Evolutionary conservation across 2,888 invertebrate genomes (phyloP).

Genomic region (Phlogophora meticulosa): DNA sequence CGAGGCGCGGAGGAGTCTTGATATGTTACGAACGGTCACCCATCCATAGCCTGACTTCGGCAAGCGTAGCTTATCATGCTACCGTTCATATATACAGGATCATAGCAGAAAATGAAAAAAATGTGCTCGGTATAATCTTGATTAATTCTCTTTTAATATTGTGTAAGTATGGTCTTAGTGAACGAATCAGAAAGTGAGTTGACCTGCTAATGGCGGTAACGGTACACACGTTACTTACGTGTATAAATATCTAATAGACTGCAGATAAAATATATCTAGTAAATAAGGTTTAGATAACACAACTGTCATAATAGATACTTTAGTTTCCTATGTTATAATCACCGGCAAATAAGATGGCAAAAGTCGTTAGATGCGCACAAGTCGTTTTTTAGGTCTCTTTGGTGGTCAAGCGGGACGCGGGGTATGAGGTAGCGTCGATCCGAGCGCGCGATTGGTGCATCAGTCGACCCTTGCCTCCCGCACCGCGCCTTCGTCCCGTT

Average conservation of each 20-base stretch:
- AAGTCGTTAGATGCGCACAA: no score
- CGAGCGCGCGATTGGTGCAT: no score
- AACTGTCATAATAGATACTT: not conserved
- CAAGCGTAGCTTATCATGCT: no score
- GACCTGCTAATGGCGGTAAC: constrained; percentile 2
- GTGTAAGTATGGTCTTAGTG: constrained; percentile 16
- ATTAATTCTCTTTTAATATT: constrained; percentile 31
- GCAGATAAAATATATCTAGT: not conserved
- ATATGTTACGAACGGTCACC: no score
- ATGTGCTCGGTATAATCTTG: constrained; percentile 48
- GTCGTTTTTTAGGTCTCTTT: no score
- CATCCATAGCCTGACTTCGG: no score
- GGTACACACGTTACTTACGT: not conserved
- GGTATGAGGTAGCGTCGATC: no score
- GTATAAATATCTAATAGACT: constrained; percentile 15
- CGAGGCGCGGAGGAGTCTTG: no score
- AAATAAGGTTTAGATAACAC: constrained; percentile 9
- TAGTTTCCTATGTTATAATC: not conserved
- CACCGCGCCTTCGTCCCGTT: no score
- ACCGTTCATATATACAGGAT: constrained; percentile 52
- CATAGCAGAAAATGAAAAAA: constrained; percentile 49
- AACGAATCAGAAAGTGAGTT: constrained; percentile 7
- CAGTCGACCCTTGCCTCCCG: no score
- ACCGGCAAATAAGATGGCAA: no score
- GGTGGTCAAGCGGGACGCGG: no score